phyloP scores from a whole-genome alignment of 1,140 invertebrate genomes.

The Aporrectodea caliginosa region DNA sequence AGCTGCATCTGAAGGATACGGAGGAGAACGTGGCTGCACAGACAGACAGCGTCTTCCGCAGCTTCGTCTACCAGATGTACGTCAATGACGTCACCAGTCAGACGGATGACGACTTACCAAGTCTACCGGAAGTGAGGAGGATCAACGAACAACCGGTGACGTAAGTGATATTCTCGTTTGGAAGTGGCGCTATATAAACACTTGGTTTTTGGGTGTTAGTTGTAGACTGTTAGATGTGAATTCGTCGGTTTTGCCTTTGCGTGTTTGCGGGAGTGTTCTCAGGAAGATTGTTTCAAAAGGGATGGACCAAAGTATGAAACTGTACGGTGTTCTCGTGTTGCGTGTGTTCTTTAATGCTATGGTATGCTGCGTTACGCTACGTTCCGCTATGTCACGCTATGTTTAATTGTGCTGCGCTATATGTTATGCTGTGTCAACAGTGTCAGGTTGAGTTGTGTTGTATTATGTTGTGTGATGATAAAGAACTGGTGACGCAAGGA shows the following conservation, averaged over 20 bases:
- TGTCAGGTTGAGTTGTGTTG: not conserved
- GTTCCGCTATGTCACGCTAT: too few species aligned
- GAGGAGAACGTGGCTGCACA: slow-evolving; percentile 20
- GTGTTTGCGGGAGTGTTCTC: too few species aligned
- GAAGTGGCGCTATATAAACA: not conserved
- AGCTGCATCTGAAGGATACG: slow-evolving; percentile 4
- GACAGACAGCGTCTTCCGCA: slow-evolving; percentile 22
- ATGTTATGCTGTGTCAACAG: not conserved
- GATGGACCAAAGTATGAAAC: too few species aligned
- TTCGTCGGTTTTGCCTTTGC: not conserved
- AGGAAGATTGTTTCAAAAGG: too few species aligned
- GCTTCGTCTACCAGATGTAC: slow-evolving; percentile 17
- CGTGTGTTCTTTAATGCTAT: not conserved
- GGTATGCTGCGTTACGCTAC: too few species aligned
- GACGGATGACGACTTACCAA: slow-evolving; percentile 5
- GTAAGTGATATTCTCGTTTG: not conserved
- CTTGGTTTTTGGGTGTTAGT: not conserved
- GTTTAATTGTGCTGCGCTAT: too few species aligned
- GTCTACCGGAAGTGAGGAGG: not conserved
- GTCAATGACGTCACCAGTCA: not conserved
- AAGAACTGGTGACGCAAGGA: not conserved
- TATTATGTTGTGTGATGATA: not conserved
- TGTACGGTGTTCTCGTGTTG: too few species aligned
- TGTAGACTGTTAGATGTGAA: not conserved
- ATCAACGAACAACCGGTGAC: not conserved